phyloP scores from a whole-genome alignment of 2,888 invertebrate species.

The Cremastinae sp. region DNA sequence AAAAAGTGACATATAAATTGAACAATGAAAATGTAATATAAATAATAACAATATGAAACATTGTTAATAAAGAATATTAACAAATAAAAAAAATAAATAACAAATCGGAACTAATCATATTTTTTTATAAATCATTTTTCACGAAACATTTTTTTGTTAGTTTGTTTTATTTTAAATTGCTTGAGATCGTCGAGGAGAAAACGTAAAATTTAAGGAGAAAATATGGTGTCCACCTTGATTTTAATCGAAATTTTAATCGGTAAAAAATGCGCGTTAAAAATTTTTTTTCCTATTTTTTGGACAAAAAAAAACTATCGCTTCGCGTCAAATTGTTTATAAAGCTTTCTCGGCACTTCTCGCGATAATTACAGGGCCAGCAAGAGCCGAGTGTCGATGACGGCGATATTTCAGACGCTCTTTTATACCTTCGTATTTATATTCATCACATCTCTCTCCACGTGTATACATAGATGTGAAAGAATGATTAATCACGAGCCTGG shows the following conservation, averaged over 20 bases:
- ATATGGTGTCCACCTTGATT: conserved; percentile 1
- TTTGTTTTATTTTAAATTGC: too few species aligned
- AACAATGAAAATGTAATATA: neutral
- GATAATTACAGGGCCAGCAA: conserved; percentile 51
- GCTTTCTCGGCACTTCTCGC: conserved; percentile 24
- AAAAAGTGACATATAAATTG: neutral
- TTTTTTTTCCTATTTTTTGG: too few species aligned
- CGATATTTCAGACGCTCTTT: conserved; percentile 31
- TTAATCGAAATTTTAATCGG: conserved; percentile 20
- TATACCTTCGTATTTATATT: neutral
- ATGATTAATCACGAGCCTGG: conserved; percentile 5
- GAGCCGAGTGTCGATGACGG: conserved; percentile 48
- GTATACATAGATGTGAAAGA: neutral
- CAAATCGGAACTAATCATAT: too few species aligned
- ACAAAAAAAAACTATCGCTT: conserved; percentile 24
- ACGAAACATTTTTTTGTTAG: too few species aligned
- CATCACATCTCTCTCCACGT: conserved; percentile 4
- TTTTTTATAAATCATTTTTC: too few species aligned
- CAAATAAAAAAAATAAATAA: too few species aligned
- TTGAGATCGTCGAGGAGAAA: too few species aligned
- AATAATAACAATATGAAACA: neutral
- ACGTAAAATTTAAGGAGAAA: too few species aligned
- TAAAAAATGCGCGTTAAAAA: conserved; percentile 11
- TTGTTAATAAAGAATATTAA: conserved; percentile 17
- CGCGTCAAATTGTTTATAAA: conserved; percentile 55